Conservation (phyloP, 2,797 vertebrate genomes). For the Etheostoma nigrum region DNA sequence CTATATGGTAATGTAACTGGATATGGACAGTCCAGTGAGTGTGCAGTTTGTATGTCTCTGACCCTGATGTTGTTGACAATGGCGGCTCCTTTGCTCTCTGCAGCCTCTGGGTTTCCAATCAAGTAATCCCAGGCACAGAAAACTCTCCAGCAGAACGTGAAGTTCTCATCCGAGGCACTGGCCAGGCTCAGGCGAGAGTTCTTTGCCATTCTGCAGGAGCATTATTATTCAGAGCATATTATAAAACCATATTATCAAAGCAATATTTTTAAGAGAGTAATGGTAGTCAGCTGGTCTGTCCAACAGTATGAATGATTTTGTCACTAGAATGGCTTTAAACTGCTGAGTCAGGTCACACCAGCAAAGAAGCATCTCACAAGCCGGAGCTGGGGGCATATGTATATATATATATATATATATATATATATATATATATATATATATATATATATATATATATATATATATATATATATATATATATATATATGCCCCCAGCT, state of each 20-base stretch:
- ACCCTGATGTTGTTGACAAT: slow-evolving; percentile 97
- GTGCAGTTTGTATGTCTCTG: slow-evolving; percentile 38
- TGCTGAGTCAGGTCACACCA: neutral
- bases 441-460: too few relatives aligned
- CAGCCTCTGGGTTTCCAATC: slow-evolving; percentile 96
- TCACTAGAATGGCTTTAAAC: neutral
- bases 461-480: too few relatives aligned
- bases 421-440: too few relatives aligned
- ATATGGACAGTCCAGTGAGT: neutral
- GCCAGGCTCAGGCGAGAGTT: slow-evolving; percentile 95
- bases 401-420: too few relatives aligned
- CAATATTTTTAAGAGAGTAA: neutral
- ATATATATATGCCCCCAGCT: too few relatives aligned
- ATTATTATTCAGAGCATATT: neutral
- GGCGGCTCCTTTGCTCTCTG: slow-evolving; percentile 97
- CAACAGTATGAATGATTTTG: neutral
- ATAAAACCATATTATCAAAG: neutral
- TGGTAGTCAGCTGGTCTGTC: neutral
- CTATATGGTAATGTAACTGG: too few relatives aligned
- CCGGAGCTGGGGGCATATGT: too few relatives aligned
- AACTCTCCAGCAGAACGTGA: slow-evolving; percentile 97
- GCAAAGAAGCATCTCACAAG: neutral
- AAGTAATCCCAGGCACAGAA: slow-evolving; percentile 99
- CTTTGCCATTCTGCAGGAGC: slow-evolving; percentile 92
- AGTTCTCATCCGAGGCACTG: slow-evolving; percentile 95